phyloP scores from a whole-genome alignment of 2,888 invertebrate genomes.

The Chymomyza caudatula region DNA sequence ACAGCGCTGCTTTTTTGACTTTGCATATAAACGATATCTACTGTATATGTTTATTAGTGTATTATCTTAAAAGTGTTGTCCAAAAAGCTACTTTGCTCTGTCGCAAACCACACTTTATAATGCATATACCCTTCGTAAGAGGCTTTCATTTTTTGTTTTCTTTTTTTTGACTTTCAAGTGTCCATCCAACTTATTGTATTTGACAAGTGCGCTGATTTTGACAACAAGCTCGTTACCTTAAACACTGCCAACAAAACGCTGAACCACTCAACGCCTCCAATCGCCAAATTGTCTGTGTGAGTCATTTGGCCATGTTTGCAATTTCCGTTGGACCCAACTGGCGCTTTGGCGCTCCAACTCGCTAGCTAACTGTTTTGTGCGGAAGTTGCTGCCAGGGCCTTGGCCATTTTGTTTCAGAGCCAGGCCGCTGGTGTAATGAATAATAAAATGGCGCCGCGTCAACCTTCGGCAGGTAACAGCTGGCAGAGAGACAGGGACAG shows the following conservation, averaged over 20 bases:
- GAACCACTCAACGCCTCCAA: not conserved
- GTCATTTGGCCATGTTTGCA: constrained; percentile 50
- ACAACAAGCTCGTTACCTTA: not conserved
- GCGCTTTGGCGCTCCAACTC: not conserved
- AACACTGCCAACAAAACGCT: not conserved
- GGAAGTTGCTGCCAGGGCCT: constrained; percentile 36
- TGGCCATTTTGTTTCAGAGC: not conserved
- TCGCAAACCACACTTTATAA: too few species aligned
- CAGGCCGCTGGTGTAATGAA: constrained; percentile 22
- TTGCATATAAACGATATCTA: too few species aligned
- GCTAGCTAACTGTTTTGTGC: constrained; percentile 5
- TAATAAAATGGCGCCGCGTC: constrained; percentile 16
- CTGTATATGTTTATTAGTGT: too few species aligned
- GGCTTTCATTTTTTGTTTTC: not conserved
- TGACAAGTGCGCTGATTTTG: constrained; percentile 68
- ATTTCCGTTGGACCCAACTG: constrained; percentile 46
- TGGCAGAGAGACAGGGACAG: not conserved
- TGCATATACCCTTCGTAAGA: not conserved
- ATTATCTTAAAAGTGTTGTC: too few species aligned
- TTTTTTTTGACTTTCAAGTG: constrained; percentile 61
- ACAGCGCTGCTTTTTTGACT: too few species aligned
- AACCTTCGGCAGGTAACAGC: constrained; percentile 20
- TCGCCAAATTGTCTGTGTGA: constrained; percentile 23
- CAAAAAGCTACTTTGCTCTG: too few species aligned
- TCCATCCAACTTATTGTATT: constrained; percentile 65